Base-by-base conservation (phyloP, 2,797 vertebrate species). In the Phataginus tetradactyla region DNA sequence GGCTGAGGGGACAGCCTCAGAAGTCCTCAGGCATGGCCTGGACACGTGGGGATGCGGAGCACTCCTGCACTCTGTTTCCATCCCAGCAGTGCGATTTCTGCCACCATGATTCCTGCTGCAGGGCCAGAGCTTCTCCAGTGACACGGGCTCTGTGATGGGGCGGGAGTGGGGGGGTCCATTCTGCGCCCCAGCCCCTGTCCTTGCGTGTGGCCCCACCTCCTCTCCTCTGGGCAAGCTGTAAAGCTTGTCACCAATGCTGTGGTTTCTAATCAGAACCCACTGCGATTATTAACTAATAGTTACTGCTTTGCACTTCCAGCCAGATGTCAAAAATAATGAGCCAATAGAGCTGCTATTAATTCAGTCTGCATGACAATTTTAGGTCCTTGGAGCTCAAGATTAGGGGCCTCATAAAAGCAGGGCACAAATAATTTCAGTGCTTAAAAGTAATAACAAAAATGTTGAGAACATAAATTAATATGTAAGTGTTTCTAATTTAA, bases 271-370 rank as follows among this genome's bases (percentile, higher is more conserved):
- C 96, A 98, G 96, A 97, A 96, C 78, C 80, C 91, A 79, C 89
- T 86, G 69, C 4, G 0, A 1, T 97, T 97, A 98, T 98, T 98
- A 90, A 93, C 89, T 97, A 98, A 97, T 96, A 98, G 97, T 96
- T 98, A 98, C 95, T 97, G 89, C 83, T 97, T 64, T 94, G 91
- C 69, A 96, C 97, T 98, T 97, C 94, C 93, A 97, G 96, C 92
- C 98, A 98, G 96, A 98, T 97, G 96, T 97, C 96, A 94, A 97
- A 98, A 98, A 98, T 98, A 98, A 97, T 91, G 94, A 97, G 64
- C 95, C 90, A 96, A 98, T 98, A 98, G 98, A 98, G 81, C 68
- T 97, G 71, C 96, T 96, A 92, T 98, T 97, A 98, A 98, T 98
- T 98, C 96, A 92, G 96, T 81, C 84, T 77, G 55, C 95, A 87